Percentiles rank a stretch among this genome's conserved stretches.
These are phyloP conservation scores for Trematomus bernacchii DNA, from an alignment of 2,797 vertebrate species.

Conservation along the genomic window DNA sequence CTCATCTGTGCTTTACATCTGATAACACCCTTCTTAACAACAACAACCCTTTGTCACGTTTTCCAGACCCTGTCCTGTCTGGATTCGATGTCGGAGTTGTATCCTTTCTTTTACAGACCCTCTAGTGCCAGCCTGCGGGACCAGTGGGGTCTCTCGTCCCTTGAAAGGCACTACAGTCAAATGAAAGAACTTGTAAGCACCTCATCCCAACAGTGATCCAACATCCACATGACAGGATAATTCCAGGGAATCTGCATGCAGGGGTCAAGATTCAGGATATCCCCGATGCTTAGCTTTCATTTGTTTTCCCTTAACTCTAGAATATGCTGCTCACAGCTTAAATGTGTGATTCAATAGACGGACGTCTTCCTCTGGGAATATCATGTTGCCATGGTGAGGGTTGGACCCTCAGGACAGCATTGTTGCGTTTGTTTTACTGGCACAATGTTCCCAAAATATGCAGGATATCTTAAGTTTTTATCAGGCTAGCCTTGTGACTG, in stretches of 20 bases:
- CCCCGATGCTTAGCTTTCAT: slow-evolving; percentile 61
- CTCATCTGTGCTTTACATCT: neutral
- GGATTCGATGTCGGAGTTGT: slow-evolving; percentile 87
- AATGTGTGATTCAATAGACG: slow-evolving; percentile 30
- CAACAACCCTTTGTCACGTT: neutral
- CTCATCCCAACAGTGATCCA: slow-evolving; percentile 31
- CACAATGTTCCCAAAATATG: slow-evolving; percentile 34
- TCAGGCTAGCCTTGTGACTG: neutral
- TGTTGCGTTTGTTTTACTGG: slow-evolving; percentile 42
- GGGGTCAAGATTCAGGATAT: slow-evolving; percentile 69
- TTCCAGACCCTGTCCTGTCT: slow-evolving; percentile 88
- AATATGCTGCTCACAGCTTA: slow-evolving; percentile 50
- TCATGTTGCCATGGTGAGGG: slow-evolving; percentile 41
- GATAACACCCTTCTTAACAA: neutral
- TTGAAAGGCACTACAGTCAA: slow-evolving; percentile 79
- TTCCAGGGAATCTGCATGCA: slow-evolving; percentile 33
- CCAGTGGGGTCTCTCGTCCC: slow-evolving; percentile 83
- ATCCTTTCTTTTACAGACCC: slow-evolving; percentile 92
- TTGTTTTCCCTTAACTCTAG: slow-evolving; percentile 51
- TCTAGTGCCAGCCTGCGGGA: slow-evolving; percentile 76
- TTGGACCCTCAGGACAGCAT: slow-evolving; percentile 10
- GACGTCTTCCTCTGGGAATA: slow-evolving; percentile 47
- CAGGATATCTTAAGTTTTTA: slow-evolving; percentile 20
- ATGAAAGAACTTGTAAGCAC: slow-evolving; percentile 83
- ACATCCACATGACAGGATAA: slow-evolving; percentile 69